Evolutionary conservation across 2,888 invertebrate species (phyloP).

Genomic region (Parelbella ahira): DNA sequence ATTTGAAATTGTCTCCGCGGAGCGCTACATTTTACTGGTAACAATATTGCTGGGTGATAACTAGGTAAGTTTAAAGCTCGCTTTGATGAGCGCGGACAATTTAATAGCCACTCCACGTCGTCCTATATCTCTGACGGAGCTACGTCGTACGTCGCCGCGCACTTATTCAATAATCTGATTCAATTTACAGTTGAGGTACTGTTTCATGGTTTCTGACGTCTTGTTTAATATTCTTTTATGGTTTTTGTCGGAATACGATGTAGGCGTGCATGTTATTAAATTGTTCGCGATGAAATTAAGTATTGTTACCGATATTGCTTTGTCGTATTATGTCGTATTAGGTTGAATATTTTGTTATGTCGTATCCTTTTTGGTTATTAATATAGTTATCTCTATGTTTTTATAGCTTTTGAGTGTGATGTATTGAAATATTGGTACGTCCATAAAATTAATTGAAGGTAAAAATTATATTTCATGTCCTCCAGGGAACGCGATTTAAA

Average conservation of each 20-base stretch:
- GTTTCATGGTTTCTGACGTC: constrained; percentile 62
- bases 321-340: no score
- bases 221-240: constrained; percentile 64
- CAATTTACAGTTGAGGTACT: constrained; percentile 58
- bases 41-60: constrained; percentile 13
- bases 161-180: constrained; percentile 71
- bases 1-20: no score
- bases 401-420: no score
- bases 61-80: constrained; percentile 12
- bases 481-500: no score
- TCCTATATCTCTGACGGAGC: constrained; percentile 21
- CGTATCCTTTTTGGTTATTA: no score
- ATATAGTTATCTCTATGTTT: no score
- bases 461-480: no score
- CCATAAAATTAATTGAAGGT: no score
- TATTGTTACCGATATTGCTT: no score
- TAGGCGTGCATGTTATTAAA: constrained; percentile 29
- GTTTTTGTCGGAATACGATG: constrained; percentile 34
- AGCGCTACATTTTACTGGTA: constrained; percentile 7
- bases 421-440: no score
- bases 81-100: constrained; percentile 14
- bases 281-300: no score
- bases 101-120: constrained; percentile 20
- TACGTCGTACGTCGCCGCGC: constrained; percentile 53
- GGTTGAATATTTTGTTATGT: no score